These are phyloP conservation scores for Eupithecia tripunctaria DNA, from an alignment of 2,888 invertebrate genomes.

Conservation along the genomic window DNA sequence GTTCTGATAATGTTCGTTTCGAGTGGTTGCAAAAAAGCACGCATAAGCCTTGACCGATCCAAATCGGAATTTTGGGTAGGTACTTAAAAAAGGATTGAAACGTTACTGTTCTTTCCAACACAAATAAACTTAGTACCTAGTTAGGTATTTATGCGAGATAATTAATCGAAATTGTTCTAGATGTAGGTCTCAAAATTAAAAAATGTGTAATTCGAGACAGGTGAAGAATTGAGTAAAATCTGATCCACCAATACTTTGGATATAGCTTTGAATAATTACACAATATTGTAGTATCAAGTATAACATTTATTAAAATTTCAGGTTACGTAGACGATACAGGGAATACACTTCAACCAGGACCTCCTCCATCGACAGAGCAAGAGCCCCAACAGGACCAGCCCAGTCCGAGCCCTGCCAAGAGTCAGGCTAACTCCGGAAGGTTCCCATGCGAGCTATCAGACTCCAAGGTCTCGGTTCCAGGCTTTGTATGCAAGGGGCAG, in stretches of 20 bases:
- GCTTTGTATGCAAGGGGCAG: constrained; percentile 82
- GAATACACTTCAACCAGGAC: constrained; percentile 39
- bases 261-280: neutral
- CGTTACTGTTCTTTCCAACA: no score
- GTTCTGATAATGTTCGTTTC: no score
- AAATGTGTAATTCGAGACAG: neutral
- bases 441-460: constrained; percentile 68
- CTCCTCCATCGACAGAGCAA: neutral
- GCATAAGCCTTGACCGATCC: no score
- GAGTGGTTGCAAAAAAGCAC: no score
- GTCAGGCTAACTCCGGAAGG: constrained; percentile 42
- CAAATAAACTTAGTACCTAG: no score
- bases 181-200: neutral
- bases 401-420: constrained; percentile 9
- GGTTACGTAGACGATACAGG: constrained; percentile 71
- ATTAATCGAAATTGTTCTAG: neutral
- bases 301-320: constrained; percentile 41
- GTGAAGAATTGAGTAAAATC: neutral
- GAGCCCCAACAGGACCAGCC: neutral
- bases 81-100: no score
- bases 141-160: neutral
- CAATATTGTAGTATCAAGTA: neutral
- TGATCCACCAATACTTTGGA: neutral
- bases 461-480: constrained; percentile 65
- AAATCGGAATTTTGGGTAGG: no score